phyloP scores from a whole-genome alignment of 2,888 invertebrate genomes.

The Pyrochroa serraticornis region DNA sequence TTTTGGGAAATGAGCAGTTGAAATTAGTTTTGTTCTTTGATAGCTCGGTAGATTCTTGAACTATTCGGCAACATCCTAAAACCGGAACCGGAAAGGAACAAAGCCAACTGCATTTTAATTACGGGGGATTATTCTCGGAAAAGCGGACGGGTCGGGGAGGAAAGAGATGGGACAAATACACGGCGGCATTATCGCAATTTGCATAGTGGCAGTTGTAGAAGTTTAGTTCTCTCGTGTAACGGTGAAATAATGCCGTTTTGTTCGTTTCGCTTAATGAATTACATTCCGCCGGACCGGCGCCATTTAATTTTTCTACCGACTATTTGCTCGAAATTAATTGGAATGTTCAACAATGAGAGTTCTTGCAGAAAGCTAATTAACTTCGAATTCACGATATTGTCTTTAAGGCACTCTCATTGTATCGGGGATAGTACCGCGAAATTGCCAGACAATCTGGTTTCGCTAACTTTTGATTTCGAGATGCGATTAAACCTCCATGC shows the following conservation, averaged over 20 bases:
- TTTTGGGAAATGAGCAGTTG: neutral
- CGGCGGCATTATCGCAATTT: constrained; percentile 16
- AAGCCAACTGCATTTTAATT: constrained; percentile 33
- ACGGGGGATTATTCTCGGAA: constrained; percentile 24
- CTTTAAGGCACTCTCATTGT: too few relatives aligned
- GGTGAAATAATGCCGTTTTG: constrained; percentile 3
- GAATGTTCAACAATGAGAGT: too few relatives aligned
- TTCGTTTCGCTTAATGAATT: neutral
- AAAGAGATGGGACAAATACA: constrained; percentile 16
- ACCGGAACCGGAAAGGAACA: constrained; percentile 23
- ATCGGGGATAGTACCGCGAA: too few relatives aligned
- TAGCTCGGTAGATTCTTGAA: constrained; percentile 4
- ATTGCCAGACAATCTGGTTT: too few relatives aligned
- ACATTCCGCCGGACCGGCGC: neutral
- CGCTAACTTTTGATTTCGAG: too few relatives aligned
- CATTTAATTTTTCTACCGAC: too few relatives aligned
- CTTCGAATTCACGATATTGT: too few relatives aligned
- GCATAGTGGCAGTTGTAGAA: constrained; percentile 11
- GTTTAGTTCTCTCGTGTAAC: neutral
- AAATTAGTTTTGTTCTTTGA: constrained; percentile 3
- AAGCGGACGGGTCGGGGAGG: constrained; percentile 7
- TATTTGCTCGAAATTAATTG: too few relatives aligned
- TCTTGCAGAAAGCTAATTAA: too few relatives aligned
- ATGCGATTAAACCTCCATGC: too few relatives aligned
- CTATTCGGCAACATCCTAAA: constrained; percentile 11